Conservation (phyloP, 2,797 vertebrate species). For the Neostethus bicornis region DNA sequence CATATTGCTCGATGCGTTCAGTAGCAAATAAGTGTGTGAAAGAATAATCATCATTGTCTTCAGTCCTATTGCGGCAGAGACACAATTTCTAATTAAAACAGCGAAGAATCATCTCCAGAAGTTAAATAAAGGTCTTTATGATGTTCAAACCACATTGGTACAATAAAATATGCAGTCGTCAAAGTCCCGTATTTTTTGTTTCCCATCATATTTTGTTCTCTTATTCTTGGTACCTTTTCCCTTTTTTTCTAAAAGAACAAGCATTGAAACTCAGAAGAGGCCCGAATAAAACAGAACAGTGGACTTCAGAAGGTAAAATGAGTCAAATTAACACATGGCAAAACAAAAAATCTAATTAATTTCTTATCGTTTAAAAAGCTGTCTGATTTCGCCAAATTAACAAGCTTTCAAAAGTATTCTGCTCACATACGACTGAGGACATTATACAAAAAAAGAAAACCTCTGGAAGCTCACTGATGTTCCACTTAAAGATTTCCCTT, state of each 20-base stretch:
- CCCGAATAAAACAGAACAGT: slow-evolving; percentile 6
- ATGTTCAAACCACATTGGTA: neutral
- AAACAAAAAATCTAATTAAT: slow-evolving; percentile 52
- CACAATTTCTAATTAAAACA: neutral
- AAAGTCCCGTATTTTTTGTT: neutral
- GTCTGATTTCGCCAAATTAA: slow-evolving; percentile 61
- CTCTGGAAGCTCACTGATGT: slow-evolving; percentile 51
- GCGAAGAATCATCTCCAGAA: neutral
- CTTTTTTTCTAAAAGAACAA: slow-evolving; percentile 15
- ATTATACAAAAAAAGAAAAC: slow-evolving; percentile 38
- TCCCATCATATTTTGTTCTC: too few species aligned
- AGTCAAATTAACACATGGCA: slow-evolving; percentile 47
- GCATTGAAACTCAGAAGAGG: slow-evolving; percentile 5
- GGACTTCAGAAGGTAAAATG: slow-evolving; percentile 29
- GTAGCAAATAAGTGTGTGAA: neutral
- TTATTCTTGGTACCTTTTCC: too few species aligned
- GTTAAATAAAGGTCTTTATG: neutral
- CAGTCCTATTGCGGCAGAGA: neutral
- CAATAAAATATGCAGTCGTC: neutral
- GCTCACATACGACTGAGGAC: slow-evolving; percentile 48
- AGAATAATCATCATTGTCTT: neutral
- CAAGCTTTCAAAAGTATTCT: slow-evolving; percentile 57
- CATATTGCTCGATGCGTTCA: neutral
- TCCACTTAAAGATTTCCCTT: slow-evolving; percentile 54
- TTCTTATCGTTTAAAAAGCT: slow-evolving; percentile 43